Conservation (phyloP, 2,888 invertebrate species). For the Dicranocentrus wangi region DNA sequence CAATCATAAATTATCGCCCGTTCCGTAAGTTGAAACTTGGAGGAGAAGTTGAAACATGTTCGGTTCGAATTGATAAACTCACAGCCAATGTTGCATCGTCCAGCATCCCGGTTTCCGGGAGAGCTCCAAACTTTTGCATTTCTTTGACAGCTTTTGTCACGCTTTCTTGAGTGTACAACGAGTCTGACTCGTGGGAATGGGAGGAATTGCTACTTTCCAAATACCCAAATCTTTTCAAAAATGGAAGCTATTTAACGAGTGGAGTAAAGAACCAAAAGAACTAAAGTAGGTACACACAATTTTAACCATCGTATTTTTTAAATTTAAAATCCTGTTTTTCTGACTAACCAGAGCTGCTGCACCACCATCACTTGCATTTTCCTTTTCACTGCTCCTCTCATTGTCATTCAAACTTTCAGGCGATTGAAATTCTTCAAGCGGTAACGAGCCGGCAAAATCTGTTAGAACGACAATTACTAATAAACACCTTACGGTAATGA, state of each 20-base stretch:
- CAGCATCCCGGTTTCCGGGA: conserved; percentile 81
- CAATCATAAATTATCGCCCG: not conserved
- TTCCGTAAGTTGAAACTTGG: too few relatives aligned
- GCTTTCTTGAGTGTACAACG: conserved; percentile 80
- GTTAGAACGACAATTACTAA: too few relatives aligned
- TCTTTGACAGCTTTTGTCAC: conserved; percentile 80
- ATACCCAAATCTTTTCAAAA: conserved; percentile 84
- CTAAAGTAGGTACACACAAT: not conserved
- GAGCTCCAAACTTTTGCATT: conserved; percentile 83
- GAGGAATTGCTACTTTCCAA: conserved; percentile 75
- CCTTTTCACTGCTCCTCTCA: not conserved
- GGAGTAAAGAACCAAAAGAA: not conserved
- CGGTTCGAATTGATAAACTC: not conserved
- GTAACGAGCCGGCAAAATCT: too few relatives aligned
- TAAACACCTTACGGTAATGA: too few relatives aligned
- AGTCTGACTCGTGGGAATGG: conserved; percentile 78
- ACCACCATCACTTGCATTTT: not conserved
- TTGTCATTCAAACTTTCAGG: not conserved
- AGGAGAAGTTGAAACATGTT: too few relatives aligned
- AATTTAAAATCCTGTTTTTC: not conserved
- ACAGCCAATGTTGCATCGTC: conserved; percentile 79
- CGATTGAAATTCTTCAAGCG: not conserved
- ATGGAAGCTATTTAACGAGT: conserved; percentile 77
- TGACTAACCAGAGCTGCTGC: not conserved
- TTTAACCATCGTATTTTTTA: not conserved